These are phyloP conservation scores for Drosophila elegans DNA, from an alignment of 1,140 invertebrate genomes.

Conservation along the genomic window DNA sequence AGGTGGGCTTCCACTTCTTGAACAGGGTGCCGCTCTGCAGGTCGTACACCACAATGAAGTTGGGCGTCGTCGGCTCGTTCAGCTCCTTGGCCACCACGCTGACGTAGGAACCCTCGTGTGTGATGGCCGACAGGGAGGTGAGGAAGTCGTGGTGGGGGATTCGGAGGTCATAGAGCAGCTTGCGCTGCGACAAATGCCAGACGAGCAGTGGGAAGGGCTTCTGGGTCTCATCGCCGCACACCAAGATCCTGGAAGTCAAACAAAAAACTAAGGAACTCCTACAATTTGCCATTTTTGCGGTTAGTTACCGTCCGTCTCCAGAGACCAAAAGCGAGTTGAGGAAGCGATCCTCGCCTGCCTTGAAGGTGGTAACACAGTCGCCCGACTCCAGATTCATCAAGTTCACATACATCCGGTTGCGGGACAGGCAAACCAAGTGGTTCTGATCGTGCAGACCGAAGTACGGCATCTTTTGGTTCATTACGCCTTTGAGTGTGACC, in stretches of 20 bases:
- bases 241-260: slow-evolving; percentile 88
- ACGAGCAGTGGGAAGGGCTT: slow-evolving; percentile 95
- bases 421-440: slow-evolving; percentile 92
- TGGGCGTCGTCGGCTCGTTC: slow-evolving; percentile 90
- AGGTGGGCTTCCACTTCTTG: slow-evolving; percentile 95
- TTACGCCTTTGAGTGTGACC: slow-evolving; percentile 91
- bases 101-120: slow-evolving; percentile 91
- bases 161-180: slow-evolving; percentile 93
- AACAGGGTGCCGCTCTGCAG: slow-evolving; percentile 96
- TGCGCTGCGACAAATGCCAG: slow-evolving; percentile 93
- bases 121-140: slow-evolving; percentile 92
- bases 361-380: slow-evolving; percentile 94
- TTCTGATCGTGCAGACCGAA: slow-evolving; percentile 92
- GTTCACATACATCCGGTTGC: slow-evolving; percentile 96
- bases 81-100: slow-evolving; percentile 91
- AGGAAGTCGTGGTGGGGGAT: slow-evolving; percentile 96
- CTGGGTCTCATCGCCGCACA: slow-evolving; percentile 96
- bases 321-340: slow-evolving; percentile 94
- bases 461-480: slow-evolving; percentile 97
- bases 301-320: slow-evolving; percentile 90
- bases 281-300: not conserved
- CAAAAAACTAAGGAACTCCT: not conserved
- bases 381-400: slow-evolving; percentile 92
- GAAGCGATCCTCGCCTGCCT: slow-evolving; percentile 94
- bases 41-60: slow-evolving; percentile 96